Evolutionary conservation across 2,113 vertebrate species (phyloP), one percentile per base, ranked within the genome.

Genomic region (Sigmodon hispidus): DNA sequence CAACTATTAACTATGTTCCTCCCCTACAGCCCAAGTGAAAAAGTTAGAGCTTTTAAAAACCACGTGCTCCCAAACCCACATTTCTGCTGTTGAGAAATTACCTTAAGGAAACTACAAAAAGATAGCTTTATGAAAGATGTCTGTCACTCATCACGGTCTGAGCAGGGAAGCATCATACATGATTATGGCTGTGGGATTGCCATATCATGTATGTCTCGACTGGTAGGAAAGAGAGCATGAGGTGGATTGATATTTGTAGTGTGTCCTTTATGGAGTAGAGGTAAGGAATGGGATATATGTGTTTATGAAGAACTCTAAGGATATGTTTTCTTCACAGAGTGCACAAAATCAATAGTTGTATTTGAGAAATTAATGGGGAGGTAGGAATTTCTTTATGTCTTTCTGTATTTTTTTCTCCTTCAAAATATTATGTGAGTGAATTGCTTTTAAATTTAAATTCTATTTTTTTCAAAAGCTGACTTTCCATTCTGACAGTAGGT

Each of bases 1-100:
- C 40, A 92, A 72, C 67, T 79, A 26, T 40, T 40, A 67, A 93
- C 95, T 70, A 94, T 36, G 93, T 96, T 94, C 89, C 93, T 95
- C 21, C 70, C 52, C 36, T 86, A 40, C n/a, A 36, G 57, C 40
- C 10, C 69, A 24, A 89, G n/a, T 75, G 77, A 95, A 57, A 94
- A 95, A 69, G 24, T 88, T n/a, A 91, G 55, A 13, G 43, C 8
- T 89, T 90, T 77, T 22, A 63, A 90, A 76, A 94, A 89, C 50
- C 69, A 36, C 13, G 31, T 80, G 19, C 4, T 9, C 45, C 63
- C 69, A 40, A n/a, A n/a, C 45, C 10, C 11, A 12, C 72, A 26
- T 70, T 94, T 94, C 63, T n/a, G 50, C 11, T 19, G 3, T 8
- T 94, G 81, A 91, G 86, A 96, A 96, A 97, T 72, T 52, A 85